Evolutionary conservation across 2,888 invertebrate genomes (phyloP).

Genomic region (Formica aserva): DNA sequence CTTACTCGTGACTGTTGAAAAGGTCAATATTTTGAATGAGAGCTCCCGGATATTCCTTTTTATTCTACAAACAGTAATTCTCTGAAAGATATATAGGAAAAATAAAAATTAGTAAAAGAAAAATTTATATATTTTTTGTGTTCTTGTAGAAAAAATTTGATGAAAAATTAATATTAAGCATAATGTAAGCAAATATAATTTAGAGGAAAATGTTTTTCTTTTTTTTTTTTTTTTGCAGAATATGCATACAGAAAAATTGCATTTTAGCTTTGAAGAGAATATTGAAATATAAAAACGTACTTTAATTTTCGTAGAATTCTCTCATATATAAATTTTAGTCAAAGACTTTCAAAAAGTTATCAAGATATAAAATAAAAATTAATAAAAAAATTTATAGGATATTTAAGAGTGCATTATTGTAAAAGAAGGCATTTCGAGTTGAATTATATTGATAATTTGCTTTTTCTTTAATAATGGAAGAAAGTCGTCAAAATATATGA

Average conservation of each 20-base stretch:
- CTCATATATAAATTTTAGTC: background rate
- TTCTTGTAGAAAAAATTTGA: background rate
- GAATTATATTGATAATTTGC: background rate
- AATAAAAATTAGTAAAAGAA: background rate
- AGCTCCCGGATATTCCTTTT: background rate
- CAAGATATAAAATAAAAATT: background rate
- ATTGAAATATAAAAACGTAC: slow-evolving; percentile 1
- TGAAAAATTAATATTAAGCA: background rate
- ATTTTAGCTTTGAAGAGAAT: background rate
- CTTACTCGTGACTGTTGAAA: slow-evolving; percentile 29
- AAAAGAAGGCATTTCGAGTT: background rate
- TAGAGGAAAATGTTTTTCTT: background rate
- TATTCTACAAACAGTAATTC: background rate
- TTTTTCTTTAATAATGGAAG: background rate
- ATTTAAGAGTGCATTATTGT: background rate
- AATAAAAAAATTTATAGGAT: background rate
- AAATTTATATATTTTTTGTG: background rate
- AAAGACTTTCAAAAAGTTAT: background rate
- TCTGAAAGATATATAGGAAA: background rate
- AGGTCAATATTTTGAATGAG: slow-evolving; percentile 50
- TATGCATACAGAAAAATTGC: background rate
- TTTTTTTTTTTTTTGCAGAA: background rate
- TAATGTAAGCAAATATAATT: background rate
- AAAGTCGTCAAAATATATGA: slow-evolving; percentile 11
- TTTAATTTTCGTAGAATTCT: background rate